Evolutionary conservation across 2,113 vertebrate genomes (phyloP), one percentile per base, ranked within the genome.

Genomic region (Gymnorhina tibicen): DNA sequence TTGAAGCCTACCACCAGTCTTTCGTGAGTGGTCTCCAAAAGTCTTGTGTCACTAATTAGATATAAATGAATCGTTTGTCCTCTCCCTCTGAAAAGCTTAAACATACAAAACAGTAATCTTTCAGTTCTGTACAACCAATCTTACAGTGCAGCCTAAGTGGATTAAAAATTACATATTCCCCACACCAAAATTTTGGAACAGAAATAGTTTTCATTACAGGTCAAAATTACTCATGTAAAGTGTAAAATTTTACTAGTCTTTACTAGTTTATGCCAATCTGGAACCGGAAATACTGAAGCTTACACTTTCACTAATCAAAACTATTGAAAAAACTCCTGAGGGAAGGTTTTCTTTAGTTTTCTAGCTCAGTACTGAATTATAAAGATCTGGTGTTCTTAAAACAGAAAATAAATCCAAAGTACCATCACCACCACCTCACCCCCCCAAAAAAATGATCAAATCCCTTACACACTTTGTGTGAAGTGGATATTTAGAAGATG

Each of bases 301-400:
- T 37, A 32, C 2, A 19, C 49, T 66, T 70, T 46, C 13, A 58
- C 19, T 49, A 44, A 72, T 28, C 22, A 79, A 85, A 63, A 35
- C 1, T 8, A 28, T 15, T 62, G 19, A 47, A 47, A 91, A 77
- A 85, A 10, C 0, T 56, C 9, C 11, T 0, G 1, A 44, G 7
- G 13, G 3, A 59, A 87, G 7, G 3, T 62, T 85, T 67, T 82
- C 50, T n/a, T 85, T 58, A 14, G 7, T 53, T 75, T 83, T 68
- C 80, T 68, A 62, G 14, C 3, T 81, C 47, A 17, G 4, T 62
- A 33, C 10, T 78, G 46, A 62, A 46, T 62, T 55, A 59, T 4
- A 58, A n/a, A 41, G 1, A 7, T n/a, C 37, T 79, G 7, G 13
- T n/a, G 32, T 68, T 6, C 33, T 68, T 73, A 64, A 63, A 75